phyloP scores from a whole-genome alignment of 2,797 vertebrate species.

The Coendou prehensilis region DNA sequence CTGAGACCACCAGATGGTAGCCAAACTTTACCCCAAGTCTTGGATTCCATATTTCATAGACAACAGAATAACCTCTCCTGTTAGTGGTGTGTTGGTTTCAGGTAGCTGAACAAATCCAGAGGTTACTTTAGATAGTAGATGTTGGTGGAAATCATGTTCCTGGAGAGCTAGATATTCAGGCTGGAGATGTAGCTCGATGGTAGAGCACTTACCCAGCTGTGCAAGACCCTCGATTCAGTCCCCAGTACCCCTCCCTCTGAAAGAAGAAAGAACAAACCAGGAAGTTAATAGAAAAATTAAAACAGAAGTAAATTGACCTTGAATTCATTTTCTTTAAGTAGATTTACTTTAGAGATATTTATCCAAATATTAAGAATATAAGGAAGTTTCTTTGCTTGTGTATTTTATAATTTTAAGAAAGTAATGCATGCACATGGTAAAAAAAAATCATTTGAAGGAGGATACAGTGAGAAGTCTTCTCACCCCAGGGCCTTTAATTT shows the following conservation, averaged over 20 bases:
- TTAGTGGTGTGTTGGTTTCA: neutral
- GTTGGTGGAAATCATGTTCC: neutral
- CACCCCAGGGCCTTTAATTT: neutral
- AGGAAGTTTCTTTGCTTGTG: neutral
- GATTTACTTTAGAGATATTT: slow-evolving; percentile 17
- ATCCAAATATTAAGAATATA: slow-evolving; percentile 41
- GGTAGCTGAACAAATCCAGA: neutral
- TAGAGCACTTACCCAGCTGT: neutral
- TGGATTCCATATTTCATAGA: neutral
- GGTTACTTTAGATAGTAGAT: slow-evolving; percentile 29
- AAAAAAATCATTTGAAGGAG: neutral
- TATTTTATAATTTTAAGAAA: slow-evolving; percentile 18
- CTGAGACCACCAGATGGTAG: slow-evolving; percentile 58
- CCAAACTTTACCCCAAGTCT: slow-evolving; percentile 7
- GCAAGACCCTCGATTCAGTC: neutral
- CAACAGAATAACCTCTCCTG: neutral
- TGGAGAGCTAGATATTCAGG: neutral
- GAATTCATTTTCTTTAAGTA: slow-evolving; percentile 54
- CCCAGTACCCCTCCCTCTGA: neutral
- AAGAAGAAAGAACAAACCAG: neutral
- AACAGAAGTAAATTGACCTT: slow-evolving; percentile 24
- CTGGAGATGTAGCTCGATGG: neutral
- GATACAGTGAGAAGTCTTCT: neutral
- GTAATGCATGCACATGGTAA: neutral
- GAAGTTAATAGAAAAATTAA: slow-evolving; percentile 53